Percentiles rank a stretch among this genome's conserved stretches.
Evolutionary conservation across 2,113 vertebrate genomes (phyloP).

Genomic region (Alexandromys fortis): DNA sequence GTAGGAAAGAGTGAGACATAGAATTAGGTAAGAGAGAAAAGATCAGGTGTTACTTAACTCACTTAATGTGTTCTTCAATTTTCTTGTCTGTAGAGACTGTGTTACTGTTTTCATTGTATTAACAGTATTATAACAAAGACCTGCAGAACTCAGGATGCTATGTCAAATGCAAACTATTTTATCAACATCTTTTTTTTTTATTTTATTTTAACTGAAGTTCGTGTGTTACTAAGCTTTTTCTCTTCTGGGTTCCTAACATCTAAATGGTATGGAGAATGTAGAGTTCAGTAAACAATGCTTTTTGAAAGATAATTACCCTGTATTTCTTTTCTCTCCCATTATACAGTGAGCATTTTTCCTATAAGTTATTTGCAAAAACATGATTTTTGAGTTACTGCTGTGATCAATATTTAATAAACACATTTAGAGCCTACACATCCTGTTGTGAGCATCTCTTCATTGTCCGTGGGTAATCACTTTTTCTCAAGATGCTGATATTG

Average conservation of each 20-base stretch:
- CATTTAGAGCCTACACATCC: constrained; percentile 1
- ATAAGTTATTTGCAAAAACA: constrained; percentile 50
- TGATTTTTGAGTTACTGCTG: constrained; percentile 35
- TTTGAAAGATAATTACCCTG: constrained; percentile 17
- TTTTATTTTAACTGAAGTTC: constrained; percentile 4
- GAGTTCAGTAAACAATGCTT: constrained; percentile 5
- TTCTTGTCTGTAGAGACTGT: neutral
- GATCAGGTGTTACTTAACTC: neutral
- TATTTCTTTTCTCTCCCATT: constrained; percentile 43
- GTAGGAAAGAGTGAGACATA: neutral
- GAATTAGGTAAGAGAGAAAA: neutral
- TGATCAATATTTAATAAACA: constrained; percentile 76
- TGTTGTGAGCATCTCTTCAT: constrained; percentile 6
- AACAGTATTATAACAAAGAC: neutral
- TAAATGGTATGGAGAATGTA: neutral
- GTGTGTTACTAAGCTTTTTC: neutral
- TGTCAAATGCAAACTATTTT: constrained; percentile 12
- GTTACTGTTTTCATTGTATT: neutral
- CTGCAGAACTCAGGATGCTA: neutral
- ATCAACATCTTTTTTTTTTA: neutral
- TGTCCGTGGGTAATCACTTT: constrained; percentile 41
- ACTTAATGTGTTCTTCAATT: neutral
- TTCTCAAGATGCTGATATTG: constrained; percentile 48
- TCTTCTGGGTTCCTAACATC: neutral
- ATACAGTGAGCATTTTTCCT: neutral